A percentile compares a stretch with the other conserved stretches of the same genome.
Conservation (phyloP, 2,888 invertebrate genomes). For the Luperina testacea region DNA sequence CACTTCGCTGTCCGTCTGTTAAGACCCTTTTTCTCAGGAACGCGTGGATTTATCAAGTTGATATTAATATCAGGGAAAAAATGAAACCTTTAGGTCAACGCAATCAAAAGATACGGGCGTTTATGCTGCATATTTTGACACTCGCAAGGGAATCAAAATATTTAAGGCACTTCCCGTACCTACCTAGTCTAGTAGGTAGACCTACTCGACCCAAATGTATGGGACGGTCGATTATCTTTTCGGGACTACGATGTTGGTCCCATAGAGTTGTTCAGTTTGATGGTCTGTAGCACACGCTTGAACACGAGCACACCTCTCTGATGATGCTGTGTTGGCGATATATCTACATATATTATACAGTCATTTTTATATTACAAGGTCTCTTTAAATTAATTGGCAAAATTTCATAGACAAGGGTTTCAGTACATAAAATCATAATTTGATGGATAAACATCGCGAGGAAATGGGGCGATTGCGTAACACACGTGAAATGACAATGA, state of each 20-base stretch:
- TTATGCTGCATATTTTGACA: no score
- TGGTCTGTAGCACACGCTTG: fast-evolving
- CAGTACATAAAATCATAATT: neutral
- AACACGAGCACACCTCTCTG: neutral
- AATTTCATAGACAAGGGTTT: neutral
- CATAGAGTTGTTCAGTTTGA: neutral
- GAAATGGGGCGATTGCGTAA: neutral
- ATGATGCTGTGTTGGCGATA: neutral
- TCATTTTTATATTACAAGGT: neutral
- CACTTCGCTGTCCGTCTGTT: no score
- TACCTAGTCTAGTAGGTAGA: no score
- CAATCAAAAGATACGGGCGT: no score
- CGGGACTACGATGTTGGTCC: neutral
- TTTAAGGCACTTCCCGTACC: no score
- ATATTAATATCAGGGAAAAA: no score
- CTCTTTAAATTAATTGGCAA: neutral
- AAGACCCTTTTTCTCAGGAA: no score
- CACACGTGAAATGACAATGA: neutral
- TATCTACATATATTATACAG: neutral
- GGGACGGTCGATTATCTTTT: neutral
- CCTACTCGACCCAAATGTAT: neutral
- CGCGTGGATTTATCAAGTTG: no score
- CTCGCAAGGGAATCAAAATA: no score
- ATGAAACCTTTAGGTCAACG: no score
- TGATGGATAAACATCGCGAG: neutral